Conservation (phyloP, 1,140 invertebrate species). For the Cryptotermes secundus region DNA sequence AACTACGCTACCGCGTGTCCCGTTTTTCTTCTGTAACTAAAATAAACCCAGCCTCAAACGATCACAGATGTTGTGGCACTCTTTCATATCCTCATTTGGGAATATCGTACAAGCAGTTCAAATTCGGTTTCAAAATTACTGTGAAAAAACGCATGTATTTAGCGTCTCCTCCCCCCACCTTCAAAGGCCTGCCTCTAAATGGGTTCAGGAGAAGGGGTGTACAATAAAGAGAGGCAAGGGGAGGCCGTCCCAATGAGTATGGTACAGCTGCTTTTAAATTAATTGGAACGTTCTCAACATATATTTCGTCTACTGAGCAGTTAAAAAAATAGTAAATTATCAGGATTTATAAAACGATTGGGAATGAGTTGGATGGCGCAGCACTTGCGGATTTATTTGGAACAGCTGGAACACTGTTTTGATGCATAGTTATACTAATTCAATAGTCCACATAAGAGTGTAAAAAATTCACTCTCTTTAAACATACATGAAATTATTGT, state of each 20-base stretch:
- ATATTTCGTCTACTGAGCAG: no score
- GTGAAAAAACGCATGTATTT: not conserved
- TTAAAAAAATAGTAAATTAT: not conserved
- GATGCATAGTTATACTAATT: no score
- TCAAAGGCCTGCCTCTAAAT: not conserved
- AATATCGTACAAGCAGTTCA: not conserved
- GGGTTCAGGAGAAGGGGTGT: not conserved
- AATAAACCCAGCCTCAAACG: not conserved
- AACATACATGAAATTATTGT: no score
- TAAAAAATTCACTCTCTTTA: no score
- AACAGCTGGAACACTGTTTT: no score
- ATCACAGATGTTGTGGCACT: not conserved
- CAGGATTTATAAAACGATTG: not conserved
- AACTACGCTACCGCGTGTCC: no score
- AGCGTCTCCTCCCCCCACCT: not conserved
- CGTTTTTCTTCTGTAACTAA: no score
- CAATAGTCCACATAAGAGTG: no score
- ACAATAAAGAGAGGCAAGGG: not conserved
- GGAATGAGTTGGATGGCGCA: no score
- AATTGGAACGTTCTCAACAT: not conserved
- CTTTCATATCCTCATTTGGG: not conserved
- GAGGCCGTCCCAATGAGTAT: not conserved
- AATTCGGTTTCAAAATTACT: not conserved
- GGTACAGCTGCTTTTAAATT: conserved; percentile 3
- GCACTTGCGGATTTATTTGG: no score